Evolutionary conservation across 2,113 vertebrate genomes (phyloP), one percentile per base, ranked within the genome.

Genomic region (Salvelinus sp.): DNA sequence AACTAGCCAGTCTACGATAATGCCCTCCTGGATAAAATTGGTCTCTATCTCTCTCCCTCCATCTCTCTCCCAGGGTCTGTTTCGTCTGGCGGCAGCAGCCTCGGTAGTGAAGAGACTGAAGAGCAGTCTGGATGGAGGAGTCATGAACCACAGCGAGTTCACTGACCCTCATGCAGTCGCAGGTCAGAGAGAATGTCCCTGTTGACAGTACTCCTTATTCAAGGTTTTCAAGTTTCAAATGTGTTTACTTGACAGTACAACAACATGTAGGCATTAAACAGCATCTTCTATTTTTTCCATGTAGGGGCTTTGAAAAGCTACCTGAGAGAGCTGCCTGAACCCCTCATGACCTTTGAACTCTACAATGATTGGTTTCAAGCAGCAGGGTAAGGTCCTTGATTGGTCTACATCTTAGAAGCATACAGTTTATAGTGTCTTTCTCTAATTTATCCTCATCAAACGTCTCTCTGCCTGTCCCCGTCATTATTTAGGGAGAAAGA

Each of bases 251-350:
- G 64, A 47, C 60, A 13, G 60, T 16, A 16, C 58, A 62, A 7
- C 27, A 13, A 54, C 27, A 23, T 9, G 63, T 10, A 44, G 38
- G 38, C 9, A 10, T 44, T 44, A 44, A 44, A 9, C 9, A 44
- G 10, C 54, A 57, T 57, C 33, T 18, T 60, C 27, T 28, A 9
- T 44, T 12, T 50, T 50, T 62, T 64, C 68, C 2, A 83, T 30
- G 57, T 82, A 99, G 98, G 98, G 69, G 97, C 96, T 1, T 89
- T 99, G 88, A 99, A 99, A 87, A 95, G 95, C 82, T 99, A 99
- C 88, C 91, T 99, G 54, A 86, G 97, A 80, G 98, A 99, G 84
- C 91, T 99, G 74, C 97, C 97, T 0, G 95, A 98, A 88, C 97
- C 98, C 2, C 86, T 99, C 47, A 95, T 99, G 98, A 98, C 95